Evolutionary conservation across 2,113 vertebrate species (phyloP).

Genomic region (mouse (Mus musculus)): DNA sequence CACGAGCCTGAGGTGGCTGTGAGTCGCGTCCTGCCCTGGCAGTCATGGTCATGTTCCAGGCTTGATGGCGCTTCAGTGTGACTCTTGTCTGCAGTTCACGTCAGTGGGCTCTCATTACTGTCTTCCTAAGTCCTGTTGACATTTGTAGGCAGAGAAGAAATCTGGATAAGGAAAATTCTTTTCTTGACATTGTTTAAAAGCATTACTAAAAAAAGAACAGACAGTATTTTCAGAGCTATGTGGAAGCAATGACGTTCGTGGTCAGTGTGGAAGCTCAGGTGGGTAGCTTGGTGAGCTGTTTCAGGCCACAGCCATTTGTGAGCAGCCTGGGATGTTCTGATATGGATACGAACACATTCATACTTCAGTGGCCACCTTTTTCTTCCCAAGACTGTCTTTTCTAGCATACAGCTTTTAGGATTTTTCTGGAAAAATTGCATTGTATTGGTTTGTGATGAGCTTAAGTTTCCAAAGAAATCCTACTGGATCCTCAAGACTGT

Average conservation of each 20-base stretch:
- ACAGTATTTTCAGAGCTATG: conserved; percentile 63
- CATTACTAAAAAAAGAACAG: conserved; percentile 71
- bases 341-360: not conserved
- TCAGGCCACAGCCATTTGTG: conserved; percentile 3
- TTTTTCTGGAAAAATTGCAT: conserved; percentile 38
- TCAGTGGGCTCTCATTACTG: conserved; percentile 53
- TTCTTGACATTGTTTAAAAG: conserved; percentile 72
- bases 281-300: conserved; percentile 58
- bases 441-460: not conserved
- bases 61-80: not conserved
- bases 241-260: conserved; percentile 31
- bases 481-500: not conserved
- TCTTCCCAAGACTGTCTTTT: not conserved
- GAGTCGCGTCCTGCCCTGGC: conserved; percentile 18
- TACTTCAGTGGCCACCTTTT: not conserved
- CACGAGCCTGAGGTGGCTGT: not conserved
- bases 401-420: not conserved
- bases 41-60: not conserved
- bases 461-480: conserved; percentile 12
- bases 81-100: conserved; percentile 45
- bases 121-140: conserved; percentile 56
- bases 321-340: not conserved
- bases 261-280: conserved; percentile 53
- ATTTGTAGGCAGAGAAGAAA: conserved; percentile 65
- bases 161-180: conserved; percentile 69